Evolutionary conservation across 2,797 vertebrate species (phyloP).

Genomic region (Sebastes dallii): DNA sequence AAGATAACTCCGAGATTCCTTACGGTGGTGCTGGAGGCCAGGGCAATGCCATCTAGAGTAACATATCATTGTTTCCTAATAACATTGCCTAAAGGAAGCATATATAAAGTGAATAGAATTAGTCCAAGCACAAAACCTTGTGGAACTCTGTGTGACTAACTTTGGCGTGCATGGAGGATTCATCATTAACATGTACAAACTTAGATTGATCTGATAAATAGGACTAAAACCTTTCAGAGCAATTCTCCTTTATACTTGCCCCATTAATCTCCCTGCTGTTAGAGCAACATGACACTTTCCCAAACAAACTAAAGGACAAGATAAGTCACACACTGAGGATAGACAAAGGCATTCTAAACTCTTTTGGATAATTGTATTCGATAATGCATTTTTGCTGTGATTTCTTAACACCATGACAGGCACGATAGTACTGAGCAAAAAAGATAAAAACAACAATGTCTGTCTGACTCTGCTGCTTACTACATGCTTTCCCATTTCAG

Average conservation of each 20-base stretch:
- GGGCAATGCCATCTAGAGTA: neutral
- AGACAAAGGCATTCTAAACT: neutral
- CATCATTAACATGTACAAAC: neutral
- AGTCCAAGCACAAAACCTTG: neutral
- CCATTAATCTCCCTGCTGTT: slow-evolving; percentile 10
- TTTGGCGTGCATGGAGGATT: neutral
- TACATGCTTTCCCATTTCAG: slow-evolving; percentile 5
- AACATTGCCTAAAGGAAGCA: neutral
- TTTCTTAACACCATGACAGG: neutral
- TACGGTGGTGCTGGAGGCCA: neutral
- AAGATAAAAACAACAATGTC: neutral
- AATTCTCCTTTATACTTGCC: neutral
- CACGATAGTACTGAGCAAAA: neutral
- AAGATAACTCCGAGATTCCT: neutral
- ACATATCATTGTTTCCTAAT: neutral
- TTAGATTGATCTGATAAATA: neutral
- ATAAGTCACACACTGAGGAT: neutral
- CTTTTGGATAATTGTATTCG: neutral
- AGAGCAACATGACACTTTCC: neutral
- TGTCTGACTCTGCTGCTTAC: neutral
- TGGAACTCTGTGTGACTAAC: neutral
- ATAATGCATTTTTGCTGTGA: neutral
- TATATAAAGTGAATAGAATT: no score
- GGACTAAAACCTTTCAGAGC: slow-evolving; percentile 2
- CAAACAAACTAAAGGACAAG: neutral